These are phyloP conservation scores for Muntiacus reevesi DNA, from an alignment of 2,113 vertebrate genomes.

Conservation along the genomic window DNA sequence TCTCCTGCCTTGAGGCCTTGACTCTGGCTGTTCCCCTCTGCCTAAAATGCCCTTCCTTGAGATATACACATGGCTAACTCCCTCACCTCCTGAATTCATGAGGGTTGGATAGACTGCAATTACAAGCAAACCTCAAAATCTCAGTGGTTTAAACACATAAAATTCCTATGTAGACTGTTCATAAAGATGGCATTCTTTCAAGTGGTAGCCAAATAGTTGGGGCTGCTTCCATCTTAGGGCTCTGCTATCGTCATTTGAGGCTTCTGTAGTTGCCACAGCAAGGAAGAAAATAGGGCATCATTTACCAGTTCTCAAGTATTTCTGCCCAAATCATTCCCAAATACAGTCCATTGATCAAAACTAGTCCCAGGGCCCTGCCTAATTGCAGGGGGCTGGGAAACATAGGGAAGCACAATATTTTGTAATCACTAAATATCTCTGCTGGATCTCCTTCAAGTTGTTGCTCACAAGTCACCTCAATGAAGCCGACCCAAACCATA, in stretches of 20 bases:
- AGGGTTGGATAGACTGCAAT: background rate
- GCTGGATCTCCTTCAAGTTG: background rate
- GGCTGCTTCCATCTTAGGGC: background rate
- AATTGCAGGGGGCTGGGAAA: background rate
- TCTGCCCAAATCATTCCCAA: background rate
- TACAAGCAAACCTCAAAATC: background rate
- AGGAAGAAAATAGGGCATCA: background rate
- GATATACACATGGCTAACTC: background rate
- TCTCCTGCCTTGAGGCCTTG: background rate
- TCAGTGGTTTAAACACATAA: background rate
- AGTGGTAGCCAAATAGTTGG: background rate
- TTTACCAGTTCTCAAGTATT: background rate
- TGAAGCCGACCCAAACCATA: background rate
- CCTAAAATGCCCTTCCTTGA: background rate
- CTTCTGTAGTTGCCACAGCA: background rate
- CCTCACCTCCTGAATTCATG: background rate
- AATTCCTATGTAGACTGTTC: background rate
- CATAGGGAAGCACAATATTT: background rate
- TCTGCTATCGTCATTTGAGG: background rate
- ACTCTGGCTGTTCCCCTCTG: background rate
- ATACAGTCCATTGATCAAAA: background rate
- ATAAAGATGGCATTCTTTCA: background rate
- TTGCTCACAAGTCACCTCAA: background rate
- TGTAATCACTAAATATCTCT: background rate
- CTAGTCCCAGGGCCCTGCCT: background rate